Evolutionary conservation across 2,888 invertebrate species (phyloP).

Genomic region (Melanchra persicariae): DNA sequence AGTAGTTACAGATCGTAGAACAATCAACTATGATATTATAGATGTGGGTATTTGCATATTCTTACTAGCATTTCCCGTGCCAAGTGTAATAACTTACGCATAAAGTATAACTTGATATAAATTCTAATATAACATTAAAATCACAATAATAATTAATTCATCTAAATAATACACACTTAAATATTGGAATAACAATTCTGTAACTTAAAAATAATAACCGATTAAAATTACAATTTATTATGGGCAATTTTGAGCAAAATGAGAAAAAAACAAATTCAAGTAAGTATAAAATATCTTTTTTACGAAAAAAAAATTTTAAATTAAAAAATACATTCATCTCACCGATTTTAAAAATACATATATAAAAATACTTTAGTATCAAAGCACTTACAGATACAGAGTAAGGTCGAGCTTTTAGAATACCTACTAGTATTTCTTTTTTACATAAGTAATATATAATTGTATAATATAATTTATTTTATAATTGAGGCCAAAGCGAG

Average conservation of each 20-base stretch:
- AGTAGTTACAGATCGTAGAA: conserved; percentile 8
- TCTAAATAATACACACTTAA: conserved; percentile 57
- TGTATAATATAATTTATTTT: conserved; percentile 16
- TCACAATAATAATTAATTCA: conserved; percentile 61
- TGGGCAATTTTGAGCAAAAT: conserved; percentile 62
- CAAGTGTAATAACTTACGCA: conserved; percentile 38
- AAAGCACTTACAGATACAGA: conserved; percentile 50
- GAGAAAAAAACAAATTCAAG: conserved; percentile 21
- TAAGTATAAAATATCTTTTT: no score
- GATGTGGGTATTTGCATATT: conserved; percentile 22
- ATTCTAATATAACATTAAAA: conserved; percentile 64
- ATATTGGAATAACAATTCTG: conserved; percentile 64
- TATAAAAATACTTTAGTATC: conserved; percentile 42
- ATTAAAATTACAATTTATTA: conserved; percentile 44
- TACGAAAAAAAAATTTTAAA: background rate
- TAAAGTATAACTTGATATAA: conserved; percentile 61
- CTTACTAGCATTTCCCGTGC: conserved; percentile 45
- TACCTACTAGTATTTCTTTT: conserved; percentile 32
- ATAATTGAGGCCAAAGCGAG: conserved; percentile 26
- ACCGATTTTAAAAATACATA: conserved; percentile 14
- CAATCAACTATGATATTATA: conserved; percentile 9
- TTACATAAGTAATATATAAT: background rate
- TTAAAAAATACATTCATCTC: background rate
- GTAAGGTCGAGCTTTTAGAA: conserved; percentile 57
- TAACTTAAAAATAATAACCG: conserved; percentile 44